Evolutionary conservation across 2,797 vertebrate genomes (phyloP), one percentile per base, ranked within the genome.

Genomic region (Rhynchotus rufescens): DNA sequence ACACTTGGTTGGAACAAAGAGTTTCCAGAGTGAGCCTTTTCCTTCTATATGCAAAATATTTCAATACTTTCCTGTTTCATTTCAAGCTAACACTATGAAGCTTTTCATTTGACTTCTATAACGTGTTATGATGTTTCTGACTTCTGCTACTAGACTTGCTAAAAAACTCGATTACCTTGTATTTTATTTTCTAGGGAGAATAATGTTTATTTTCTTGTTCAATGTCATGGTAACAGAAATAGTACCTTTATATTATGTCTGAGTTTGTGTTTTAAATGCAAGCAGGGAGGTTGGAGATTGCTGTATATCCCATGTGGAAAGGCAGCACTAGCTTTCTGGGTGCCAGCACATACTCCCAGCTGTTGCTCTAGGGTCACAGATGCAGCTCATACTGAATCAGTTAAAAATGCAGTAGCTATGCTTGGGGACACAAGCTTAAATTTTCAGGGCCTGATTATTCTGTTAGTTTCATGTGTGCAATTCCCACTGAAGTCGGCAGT

Each of bases 381-480:
- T 92, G 77, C 80, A 87, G 69, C 83, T 94, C 88, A 94, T 91
- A 89, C 64, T 84, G 95, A 93, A 95, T 78, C 79, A 44, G 91
- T 95, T 94, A 94, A 95, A 96, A 97, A 93, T 93, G 92, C 85
- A 94, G 89, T 64, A 94, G 88, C 62, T 90, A 59, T 90, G 94
- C 89, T 92, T 96, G 74, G 93, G 92, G 90, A 91, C 83, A 92
- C 62, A 80, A 90, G 87, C 94, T 93, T 80, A 94, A 88, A 94
- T 94, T 95, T 94, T 94, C 96, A 95, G 90, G 90, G 71, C 86
- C 84, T 96, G 93, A 96, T 96, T 96, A 96, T 96, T 96, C 95
- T 84, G 89, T 96, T 93, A 86, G 89, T 93, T 96, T 94, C 77
- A 13, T 52, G 57, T 68, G 84, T 92, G 84, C 80, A 96, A 93